Evolutionary conservation across 2,113 vertebrate genomes (phyloP).

Genomic region (Ammodytes marinus): DNA sequence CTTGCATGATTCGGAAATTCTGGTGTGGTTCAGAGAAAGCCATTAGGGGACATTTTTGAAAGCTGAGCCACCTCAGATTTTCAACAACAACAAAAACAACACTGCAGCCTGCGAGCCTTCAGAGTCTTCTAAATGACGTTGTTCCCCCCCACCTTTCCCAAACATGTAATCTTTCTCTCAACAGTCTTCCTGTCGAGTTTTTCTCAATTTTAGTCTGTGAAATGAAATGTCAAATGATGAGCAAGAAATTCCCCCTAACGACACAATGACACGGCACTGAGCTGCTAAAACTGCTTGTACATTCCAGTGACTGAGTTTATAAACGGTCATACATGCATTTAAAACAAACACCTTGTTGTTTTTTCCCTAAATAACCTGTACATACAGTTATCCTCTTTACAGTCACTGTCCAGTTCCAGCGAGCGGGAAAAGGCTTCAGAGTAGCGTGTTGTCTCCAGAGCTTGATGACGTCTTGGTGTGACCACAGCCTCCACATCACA

Average conservation of each 20-base stretch:
- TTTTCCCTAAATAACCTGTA: neutral
- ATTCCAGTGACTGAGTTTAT: conserved; percentile 53
- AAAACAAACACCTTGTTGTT: conserved; percentile 12
- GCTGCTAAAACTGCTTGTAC: conserved; percentile 31
- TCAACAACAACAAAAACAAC: conserved; percentile 7
- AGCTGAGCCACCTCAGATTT: neutral
- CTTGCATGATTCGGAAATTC: conserved; percentile 14
- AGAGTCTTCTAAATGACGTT: conserved; percentile 41
- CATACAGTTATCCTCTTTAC: conserved; percentile 14
- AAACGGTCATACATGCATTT: neutral
- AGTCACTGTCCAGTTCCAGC: conserved; percentile 42
- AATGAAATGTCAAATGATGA: conserved; percentile 63
- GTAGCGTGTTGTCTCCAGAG: conserved; percentile 18
- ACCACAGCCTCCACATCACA: conserved; percentile 81
- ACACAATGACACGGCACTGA: neutral
- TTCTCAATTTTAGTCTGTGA: conserved; percentile 51
- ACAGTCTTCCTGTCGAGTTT: conserved; percentile 55
- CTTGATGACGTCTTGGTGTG: conserved; percentile 55
- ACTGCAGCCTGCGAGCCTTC: conserved; percentile 5
- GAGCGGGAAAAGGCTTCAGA: conserved; percentile 36
- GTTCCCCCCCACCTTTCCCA: conserved; percentile 47
- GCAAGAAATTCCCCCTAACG: conserved; percentile 71
- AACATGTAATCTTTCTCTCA: conserved; percentile 38
- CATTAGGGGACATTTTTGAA: conserved; percentile 21
- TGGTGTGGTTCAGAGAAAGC: neutral